Base-by-base conservation (phyloP, 37 sponge, comb jelly and placozoan genomes). In the Eunapius fragilis region DNA sequence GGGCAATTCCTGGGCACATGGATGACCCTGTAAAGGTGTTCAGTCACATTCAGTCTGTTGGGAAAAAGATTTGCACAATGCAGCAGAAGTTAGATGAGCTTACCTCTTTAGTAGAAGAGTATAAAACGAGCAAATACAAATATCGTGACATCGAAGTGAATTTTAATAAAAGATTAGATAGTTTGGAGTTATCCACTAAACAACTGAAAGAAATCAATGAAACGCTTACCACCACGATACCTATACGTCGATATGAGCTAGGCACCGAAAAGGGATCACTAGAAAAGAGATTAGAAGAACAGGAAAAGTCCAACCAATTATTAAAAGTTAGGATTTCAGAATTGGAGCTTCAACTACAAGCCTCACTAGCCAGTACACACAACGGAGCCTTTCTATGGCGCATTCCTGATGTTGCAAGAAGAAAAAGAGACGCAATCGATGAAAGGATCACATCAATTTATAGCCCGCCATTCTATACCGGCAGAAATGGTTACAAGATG, bases 401-500 rank as follows among this genome's bases (percentile, higher is more conserved):
- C 19, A 90, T 95, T 49, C 92, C 96, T 14, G 96, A 93, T 68
- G 83, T 95, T 26, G 14, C 35, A 25, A 78, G 89, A 30, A 84
- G 96, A 80, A 83, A 70, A 38, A 70, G 91, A 74, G 96, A 95
- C 70, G 96, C 96, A 12, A 82, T 84, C 22, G 83, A 87, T 3
- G 94, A 89, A 26, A 37, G 87, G 24, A 85, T 92, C 19, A 92
- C 91, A 27, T 90, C 93, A 9, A 91, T 95, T 30, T 95, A 95
- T 72, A 90, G 90, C 81, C 96, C 93, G 17, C 93, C 95, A 0
- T 94, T 91, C 77, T 94, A 94, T 76, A 94, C 92, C 0, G 92
- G 89, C 33, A 70, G 88, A 26, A 92, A 89, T 82, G 96, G 96
- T 14, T 95, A 95, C 85, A 95, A 95, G 84, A 92, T 95, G 96